Conservation (phyloP, 2,888 invertebrate genomes). For the Mythimna albipuncta region DNA sequence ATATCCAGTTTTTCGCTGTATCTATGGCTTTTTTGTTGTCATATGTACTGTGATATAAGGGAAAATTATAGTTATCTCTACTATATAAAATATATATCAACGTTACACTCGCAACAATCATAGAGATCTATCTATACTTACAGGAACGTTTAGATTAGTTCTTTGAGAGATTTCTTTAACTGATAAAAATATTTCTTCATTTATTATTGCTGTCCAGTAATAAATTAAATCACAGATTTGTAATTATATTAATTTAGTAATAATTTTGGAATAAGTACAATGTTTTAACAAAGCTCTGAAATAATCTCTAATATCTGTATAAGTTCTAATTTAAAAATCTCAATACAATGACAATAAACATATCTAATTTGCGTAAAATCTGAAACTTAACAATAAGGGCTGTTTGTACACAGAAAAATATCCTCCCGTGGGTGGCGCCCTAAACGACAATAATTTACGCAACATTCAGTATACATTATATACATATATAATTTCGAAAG, state of each 20-base stretch:
- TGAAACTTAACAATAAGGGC: constrained; percentile 87
- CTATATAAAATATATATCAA: constrained; percentile 65
- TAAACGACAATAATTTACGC: constrained; percentile 85
- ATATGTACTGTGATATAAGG: constrained; percentile 20
- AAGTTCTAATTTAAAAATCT: constrained; percentile 79
- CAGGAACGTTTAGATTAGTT: constrained; percentile 88
- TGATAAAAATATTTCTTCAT: constrained; percentile 66
- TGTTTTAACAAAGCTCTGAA: constrained; percentile 69
- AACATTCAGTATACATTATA: constrained; percentile 78
- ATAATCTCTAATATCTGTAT: constrained; percentile 74
- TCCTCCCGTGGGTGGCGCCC: constrained; percentile 69
- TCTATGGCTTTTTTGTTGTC: constrained; percentile 11
- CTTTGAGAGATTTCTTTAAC: constrained; percentile 79
- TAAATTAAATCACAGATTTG: constrained; percentile 90
- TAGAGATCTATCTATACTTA: constrained; percentile 90
- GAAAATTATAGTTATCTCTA: constrained; percentile 38
- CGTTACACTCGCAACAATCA: constrained; percentile 83
- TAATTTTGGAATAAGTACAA: constrained; percentile 75
- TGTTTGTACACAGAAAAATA: constrained; percentile 57
- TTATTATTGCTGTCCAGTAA: constrained; percentile 79
- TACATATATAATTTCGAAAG: constrained; percentile 78
- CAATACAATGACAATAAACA: constrained; percentile 78
- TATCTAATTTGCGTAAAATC: constrained; percentile 83
- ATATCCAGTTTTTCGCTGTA: background rate
- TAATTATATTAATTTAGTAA: constrained; percentile 84